Conservation (phyloP, 2,888 invertebrate genomes). For the Sussaba pulchella region DNA sequence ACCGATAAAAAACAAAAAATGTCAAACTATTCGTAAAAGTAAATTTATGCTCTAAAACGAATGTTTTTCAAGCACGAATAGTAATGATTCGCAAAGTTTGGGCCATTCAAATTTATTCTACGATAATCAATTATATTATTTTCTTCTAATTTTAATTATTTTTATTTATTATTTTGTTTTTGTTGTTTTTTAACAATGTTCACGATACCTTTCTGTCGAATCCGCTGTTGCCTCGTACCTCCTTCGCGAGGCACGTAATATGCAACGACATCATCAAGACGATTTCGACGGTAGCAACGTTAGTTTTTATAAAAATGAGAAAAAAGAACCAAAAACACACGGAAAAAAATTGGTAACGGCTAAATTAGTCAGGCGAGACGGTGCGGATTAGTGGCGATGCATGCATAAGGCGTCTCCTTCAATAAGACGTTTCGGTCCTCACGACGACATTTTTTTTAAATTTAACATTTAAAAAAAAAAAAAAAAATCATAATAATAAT, state of each 20-base stretch:
- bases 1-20: neutral
- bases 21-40: too few species aligned
- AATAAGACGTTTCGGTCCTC: too few species aligned
- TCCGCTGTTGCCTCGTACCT: conserved; percentile 67
- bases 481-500: too few species aligned
- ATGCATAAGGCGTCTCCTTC: conserved; percentile 69
- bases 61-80: neutral
- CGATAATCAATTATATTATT: conserved; percentile 13
- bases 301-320: conserved; percentile 46
- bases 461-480: too few species aligned
- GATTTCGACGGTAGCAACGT: conserved; percentile 65
- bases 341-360: conserved; percentile 58
- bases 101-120: neutral
- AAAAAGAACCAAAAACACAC: conserved; percentile 51
- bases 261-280: conserved; percentile 65
- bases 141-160: conserved; percentile 18
- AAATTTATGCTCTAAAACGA: too few species aligned
- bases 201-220: conserved; percentile 67
- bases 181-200: conserved; percentile 63
- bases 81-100: neutral
- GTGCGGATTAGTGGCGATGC: conserved; percentile 75
- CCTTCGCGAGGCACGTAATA: conserved; percentile 64
- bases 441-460: too few species aligned
- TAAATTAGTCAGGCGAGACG: conserved; percentile 69
- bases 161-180: conserved; percentile 24